phyloP scores from a whole-genome alignment of 2,888 invertebrate species.

The Villa cingulata region DNA sequence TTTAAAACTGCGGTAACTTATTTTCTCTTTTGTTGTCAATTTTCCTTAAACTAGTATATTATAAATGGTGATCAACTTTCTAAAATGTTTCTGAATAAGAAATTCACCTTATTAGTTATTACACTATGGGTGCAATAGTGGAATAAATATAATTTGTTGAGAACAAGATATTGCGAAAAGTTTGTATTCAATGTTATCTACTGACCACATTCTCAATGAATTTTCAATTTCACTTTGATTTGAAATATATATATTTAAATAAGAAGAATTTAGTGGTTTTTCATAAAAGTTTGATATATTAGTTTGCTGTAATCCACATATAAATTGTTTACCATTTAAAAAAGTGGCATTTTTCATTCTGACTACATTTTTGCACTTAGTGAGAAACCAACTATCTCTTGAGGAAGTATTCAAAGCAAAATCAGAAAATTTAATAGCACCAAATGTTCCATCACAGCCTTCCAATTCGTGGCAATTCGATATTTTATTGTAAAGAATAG shows the following conservation, averaged over 20 bases:
- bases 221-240: conserved; percentile 5
- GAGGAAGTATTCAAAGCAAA: background rate
- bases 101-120: no score
- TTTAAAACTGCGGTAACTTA: no score
- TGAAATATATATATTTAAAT: conserved; percentile 11
- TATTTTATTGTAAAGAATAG: background rate
- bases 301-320: background rate
- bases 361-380: background rate
- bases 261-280: conserved; percentile 10
- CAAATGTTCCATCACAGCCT: background rate
- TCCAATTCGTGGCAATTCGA: background rate
- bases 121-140: background rate
- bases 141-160: background rate
- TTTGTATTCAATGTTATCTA: background rate
- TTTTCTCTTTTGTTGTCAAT: no score
- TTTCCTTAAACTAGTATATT: no score
- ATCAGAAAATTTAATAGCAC: conserved; percentile 8
- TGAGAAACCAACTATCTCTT: background rate
- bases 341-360: background rate
- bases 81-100: no score
- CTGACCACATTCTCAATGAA: conserved; percentile 6
- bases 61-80: no score
- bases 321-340: background rate
- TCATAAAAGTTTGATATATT: background rate
- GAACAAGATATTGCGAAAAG: background rate